Base-by-base conservation (phyloP, 2,113 vertebrate species). In the Ammodytes dubius region DNA sequence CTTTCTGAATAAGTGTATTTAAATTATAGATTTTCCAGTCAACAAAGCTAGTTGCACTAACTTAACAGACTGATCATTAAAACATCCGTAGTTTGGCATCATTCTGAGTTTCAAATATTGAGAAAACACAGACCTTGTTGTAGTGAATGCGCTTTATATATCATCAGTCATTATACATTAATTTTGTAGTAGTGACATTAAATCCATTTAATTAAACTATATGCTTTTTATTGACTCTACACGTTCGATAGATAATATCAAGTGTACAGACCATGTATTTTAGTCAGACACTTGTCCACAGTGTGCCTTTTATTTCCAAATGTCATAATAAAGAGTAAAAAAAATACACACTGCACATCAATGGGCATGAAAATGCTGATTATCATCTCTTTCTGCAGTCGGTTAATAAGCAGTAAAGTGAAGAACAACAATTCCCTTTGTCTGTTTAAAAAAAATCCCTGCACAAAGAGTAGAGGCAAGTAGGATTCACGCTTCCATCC, bases 401-500 rank as follows among this genome's bases (percentile, higher is more conserved):
- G 5, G 40, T 74, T 6, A 49, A 73, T 5, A 39, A 66, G 56
- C 7, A 7, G n/a, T 13, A 52, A 77, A 60, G 35, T 73, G 27
- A 69, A 60, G 42, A 64, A 57, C n/a, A 49, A 54, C 39, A 50
- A 7, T 83, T n/a, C 67, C 52, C 46, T 70, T 3, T 27, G 35
- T 40, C 4, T 70, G 43, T 15, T 58, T 56, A n/a, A n/a, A n/a
- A 1, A 40, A 13, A 66, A 72, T 65, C 45, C 45, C 43, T 69
- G 70, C 42, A 59, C 19, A 43, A 2, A 49, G 17, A 63, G 40
- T 42, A 17, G 19, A 75, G 7, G 47, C 19, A 46, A 61, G 53
- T 54, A 39, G n/a, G 53, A 73, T 82, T 83, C 65, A 35, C 54
- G 82, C 52, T 82, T 75, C 66, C 66, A 81, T 84, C 52, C 52